phyloP scores from a whole-genome alignment of 2,113 vertebrate species.

The Psittacara wagleri region DNA sequence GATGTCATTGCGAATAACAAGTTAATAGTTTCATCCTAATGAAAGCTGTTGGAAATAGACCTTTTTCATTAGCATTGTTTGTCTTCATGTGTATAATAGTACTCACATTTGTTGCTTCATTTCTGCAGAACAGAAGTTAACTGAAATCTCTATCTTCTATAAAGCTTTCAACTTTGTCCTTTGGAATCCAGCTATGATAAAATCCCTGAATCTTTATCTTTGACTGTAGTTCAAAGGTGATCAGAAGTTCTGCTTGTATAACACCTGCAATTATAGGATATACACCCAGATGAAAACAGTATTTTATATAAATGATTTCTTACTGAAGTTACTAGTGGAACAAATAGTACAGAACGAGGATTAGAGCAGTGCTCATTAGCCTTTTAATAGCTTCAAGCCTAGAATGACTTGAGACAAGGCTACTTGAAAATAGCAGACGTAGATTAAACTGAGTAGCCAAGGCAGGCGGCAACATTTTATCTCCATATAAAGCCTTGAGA shows the following conservation, averaged over 20 bases:
- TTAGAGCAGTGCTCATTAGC: background rate
- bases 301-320: background rate
- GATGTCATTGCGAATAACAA: background rate
- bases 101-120: background rate
- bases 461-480: background rate
- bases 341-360: background rate
- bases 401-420: background rate
- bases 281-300: background rate
- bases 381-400: background rate
- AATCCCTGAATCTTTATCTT: background rate
- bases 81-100: background rate
- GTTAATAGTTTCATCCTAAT: background rate
- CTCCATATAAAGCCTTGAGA: background rate
- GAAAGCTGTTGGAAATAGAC: background rate
- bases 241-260: background rate
- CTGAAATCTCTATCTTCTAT: background rate
- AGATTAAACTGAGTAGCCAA: background rate
- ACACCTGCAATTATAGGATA: background rate
- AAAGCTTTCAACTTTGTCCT: conserved; percentile 48
- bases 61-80: background rate
- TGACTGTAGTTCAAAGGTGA: conserved; percentile 31
- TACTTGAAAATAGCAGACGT: background rate
- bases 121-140: background rate
- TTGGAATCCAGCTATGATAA: conserved; percentile 12
- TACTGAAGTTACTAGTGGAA: background rate